A percentile compares a stretch with the other conserved stretches of the same genome.
phyloP scores from a whole-genome alignment of 2,888 invertebrate species.

The Hirtodrosophila duncani region DNA sequence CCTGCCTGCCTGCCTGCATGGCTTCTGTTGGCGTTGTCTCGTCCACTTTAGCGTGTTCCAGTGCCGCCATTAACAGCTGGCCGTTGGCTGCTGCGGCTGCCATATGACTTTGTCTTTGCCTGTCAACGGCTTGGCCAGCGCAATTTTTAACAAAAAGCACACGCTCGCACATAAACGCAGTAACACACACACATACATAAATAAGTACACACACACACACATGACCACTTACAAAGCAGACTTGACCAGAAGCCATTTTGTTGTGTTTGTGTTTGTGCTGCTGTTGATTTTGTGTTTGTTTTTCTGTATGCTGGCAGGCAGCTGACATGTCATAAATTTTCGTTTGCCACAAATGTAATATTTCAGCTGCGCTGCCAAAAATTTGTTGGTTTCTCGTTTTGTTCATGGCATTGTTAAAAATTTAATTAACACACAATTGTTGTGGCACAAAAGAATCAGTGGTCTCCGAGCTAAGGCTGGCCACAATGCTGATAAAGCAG shows the following conservation, averaged over 20 bases:
- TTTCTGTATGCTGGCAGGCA: no score
- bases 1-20: constrained; percentile 1
- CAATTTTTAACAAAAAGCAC: constrained; percentile 42
- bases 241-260: constrained; percentile 19
- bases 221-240: neutral
- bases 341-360: constrained; percentile 32
- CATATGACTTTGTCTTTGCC: constrained; percentile 30
- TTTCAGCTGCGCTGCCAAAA: constrained; percentile 35
- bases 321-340: constrained; percentile 56
- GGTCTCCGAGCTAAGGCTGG: neutral
- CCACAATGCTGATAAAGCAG: constrained; percentile 35
- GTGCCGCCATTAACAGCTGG: no score
- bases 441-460: constrained; percentile 24
- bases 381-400: constrained; percentile 20
- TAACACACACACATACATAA: constrained; percentile 9
- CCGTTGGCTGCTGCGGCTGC: no score
- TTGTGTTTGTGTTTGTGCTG: constrained; percentile 8
- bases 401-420: constrained; percentile 36
- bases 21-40: no score
- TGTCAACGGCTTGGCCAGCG: constrained; percentile 54
- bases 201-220: neutral
- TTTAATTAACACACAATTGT: constrained; percentile 62
- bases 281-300: no score
- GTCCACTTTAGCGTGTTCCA: no score
- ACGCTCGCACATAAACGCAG: neutral